phyloP scores from a whole-genome alignment of 2,888 invertebrate species.

The Parnassius smintheus region DNA sequence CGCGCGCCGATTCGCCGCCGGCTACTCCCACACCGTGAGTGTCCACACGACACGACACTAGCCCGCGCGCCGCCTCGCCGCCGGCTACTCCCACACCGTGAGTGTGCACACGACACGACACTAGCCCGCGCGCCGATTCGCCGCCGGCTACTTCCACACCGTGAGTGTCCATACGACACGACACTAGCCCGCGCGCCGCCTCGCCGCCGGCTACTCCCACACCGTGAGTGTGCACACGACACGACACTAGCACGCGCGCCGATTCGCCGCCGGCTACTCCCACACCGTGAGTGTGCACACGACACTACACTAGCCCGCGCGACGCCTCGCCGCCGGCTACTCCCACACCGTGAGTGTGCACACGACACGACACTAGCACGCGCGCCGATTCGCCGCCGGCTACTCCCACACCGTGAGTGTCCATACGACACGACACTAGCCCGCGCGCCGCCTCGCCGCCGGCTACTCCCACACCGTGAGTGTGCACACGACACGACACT shows the following conservation, averaged over 20 bases:
- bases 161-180: conserved; percentile 50
- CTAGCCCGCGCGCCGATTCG: not conserved
- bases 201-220: not conserved
- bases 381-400: conserved; percentile 77
- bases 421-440: conserved; percentile 7
- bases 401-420: conserved; percentile 79
- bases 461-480: conserved; percentile 85
- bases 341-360: not conserved
- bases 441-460: conserved; percentile 73
- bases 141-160: not conserved
- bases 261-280: conserved; percentile 25
- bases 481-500: conserved; percentile 22
- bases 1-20: conserved; percentile 72
- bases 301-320: conserved; percentile 46
- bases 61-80: conserved; percentile 28
- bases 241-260: conserved; percentile 40
- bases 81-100: conserved; percentile 76
- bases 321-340: not conserved
- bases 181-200: conserved; percentile 39
- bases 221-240: conserved; percentile 48
- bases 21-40: conserved; percentile 41
- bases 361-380: conserved; percentile 31
- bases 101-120: not conserved
- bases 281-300: conserved; percentile 51
- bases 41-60: conserved; percentile 50